Percentiles rank a stretch among this genome's conserved stretches.
phyloP scores from a whole-genome alignment of 1,140 invertebrate species.

The Monomorium pharaonis region DNA sequence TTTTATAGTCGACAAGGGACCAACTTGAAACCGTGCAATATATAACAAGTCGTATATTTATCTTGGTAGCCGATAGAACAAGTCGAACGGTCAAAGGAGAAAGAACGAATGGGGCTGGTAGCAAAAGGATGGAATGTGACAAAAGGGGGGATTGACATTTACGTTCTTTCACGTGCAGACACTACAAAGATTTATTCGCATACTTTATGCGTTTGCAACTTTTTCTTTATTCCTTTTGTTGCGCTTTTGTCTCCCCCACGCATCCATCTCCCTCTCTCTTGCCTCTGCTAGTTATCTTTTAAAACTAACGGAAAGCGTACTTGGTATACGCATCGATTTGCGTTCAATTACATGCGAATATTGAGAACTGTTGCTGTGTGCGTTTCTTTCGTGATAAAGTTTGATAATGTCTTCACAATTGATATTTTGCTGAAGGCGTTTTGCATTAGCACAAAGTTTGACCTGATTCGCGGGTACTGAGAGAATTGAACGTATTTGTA shows the following conservation, averaged over 20 bases:
- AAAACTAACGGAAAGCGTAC: background rate
- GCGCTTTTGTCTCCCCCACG: slow-evolving; percentile 24
- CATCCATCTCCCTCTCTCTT: slow-evolving; percentile 25
- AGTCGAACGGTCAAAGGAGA: slow-evolving; percentile 47
- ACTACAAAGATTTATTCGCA: background rate
- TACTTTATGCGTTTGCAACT: slow-evolving; percentile 37
- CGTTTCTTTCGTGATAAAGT: slow-evolving; percentile 16
- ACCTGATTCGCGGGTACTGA: slow-evolving; percentile 34
- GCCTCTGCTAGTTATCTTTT: slow-evolving; percentile 34
- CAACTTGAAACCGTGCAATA: slow-evolving; percentile 83
- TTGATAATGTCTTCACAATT: background rate
- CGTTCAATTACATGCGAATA: slow-evolving; percentile 30
- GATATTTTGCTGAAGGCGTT: background rate
- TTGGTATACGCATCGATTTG: background rate
- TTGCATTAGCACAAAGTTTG: slow-evolving; percentile 9
- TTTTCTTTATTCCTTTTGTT: slow-evolving; percentile 11
- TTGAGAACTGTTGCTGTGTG: slow-evolving; percentile 21
- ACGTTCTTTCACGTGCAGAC: slow-evolving; percentile 41
- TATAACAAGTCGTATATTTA: slow-evolving; percentile 76
- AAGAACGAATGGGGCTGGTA: slow-evolving; percentile 14
- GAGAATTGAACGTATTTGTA: slow-evolving; percentile 64
- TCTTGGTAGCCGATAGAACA: slow-evolving; percentile 52
- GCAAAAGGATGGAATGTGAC: background rate
- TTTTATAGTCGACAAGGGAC: slow-evolving; percentile 89
- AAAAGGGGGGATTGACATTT: slow-evolving; percentile 20